A percentile compares a stretch with the other conserved stretches of the same genome.
These are phyloP conservation scores for Eristalinus sepulchralis DNA, from an alignment of 2,888 invertebrate species.

Conservation along the genomic window DNA sequence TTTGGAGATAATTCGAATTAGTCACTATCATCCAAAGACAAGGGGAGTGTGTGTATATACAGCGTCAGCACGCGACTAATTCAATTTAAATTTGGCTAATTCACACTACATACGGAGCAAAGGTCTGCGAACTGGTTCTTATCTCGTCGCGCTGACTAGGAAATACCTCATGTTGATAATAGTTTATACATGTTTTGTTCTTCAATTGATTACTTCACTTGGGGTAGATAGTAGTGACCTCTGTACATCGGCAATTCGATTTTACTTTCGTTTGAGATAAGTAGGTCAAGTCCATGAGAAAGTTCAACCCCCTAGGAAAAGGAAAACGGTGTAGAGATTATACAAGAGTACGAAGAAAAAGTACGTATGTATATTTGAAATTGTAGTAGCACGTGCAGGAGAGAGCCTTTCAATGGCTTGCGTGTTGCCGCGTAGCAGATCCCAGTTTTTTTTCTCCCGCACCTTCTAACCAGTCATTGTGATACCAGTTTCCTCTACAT, in stretches of 20 bases:
- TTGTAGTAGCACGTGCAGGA: conserved; percentile 13
- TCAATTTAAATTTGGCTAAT: not conserved
- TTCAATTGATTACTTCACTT: not conserved
- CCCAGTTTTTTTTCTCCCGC: conserved; percentile 11
- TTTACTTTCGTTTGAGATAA: conserved; percentile 23
- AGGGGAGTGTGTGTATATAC: too few relatives aligned
- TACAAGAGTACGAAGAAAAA: not conserved
- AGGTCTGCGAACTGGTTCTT: conserved; percentile 16
- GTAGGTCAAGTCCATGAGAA: conserved; percentile 22
- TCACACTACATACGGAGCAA: not conserved
- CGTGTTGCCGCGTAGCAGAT: conserved; percentile 56
- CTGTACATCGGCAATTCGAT: not conserved
- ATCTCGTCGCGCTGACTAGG: not conserved
- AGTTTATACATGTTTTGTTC: not conserved
- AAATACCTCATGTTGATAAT: not conserved
- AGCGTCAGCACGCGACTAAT: not conserved
- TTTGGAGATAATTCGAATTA: not conserved
- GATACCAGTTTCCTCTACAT: conserved; percentile 18
- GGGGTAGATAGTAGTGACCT: not conserved
- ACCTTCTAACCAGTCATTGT: conserved; percentile 19
- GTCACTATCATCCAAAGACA: not conserved
- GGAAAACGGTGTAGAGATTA: conserved; percentile 7
- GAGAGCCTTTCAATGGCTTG: conserved; percentile 24
- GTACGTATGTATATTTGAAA: not conserved
- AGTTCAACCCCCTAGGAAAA: conserved; percentile 22